A percentile compares a stretch with the other conserved stretches of the same genome.
These are phyloP conservation scores for Pterostichus madidus DNA, from an alignment of 2,888 invertebrate genomes.

Conservation along the genomic window DNA sequence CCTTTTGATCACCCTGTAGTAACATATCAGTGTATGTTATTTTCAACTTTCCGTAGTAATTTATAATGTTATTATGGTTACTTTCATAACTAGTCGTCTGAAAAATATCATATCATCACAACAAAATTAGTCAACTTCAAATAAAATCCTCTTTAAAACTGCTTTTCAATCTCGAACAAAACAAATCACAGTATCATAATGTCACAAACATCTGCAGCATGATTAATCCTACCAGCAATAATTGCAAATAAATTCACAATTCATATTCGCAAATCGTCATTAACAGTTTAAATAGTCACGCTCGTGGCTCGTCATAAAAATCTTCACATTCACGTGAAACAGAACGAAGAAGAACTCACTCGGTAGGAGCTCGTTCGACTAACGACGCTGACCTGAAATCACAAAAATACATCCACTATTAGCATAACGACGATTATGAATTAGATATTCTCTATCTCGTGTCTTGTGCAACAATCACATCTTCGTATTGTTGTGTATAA, in stretches of 20 bases:
- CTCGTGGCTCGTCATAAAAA: slow-evolving; percentile 37
- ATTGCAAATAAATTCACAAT: slow-evolving; percentile 46
- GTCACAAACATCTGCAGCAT: too few relatives aligned
- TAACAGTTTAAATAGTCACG: slow-evolving; percentile 34
- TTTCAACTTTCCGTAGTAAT: too few relatives aligned
- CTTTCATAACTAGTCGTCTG: too few relatives aligned
- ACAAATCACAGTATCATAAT: too few relatives aligned
- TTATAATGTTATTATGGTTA: too few relatives aligned
- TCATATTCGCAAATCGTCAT: slow-evolving; percentile 37
- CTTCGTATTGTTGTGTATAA: slow-evolving; percentile 1
- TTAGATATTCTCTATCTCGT: slow-evolving; percentile 5
- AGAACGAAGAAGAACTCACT: neutral
- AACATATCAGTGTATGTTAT: too few relatives aligned
- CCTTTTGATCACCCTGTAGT: too few relatives aligned
- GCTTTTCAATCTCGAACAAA: too few relatives aligned
- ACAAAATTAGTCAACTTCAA: too few relatives aligned
- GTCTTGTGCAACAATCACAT: slow-evolving; percentile 18
- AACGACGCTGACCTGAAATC: slow-evolving; percentile 34
- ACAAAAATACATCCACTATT: neutral
- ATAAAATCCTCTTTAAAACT: too few relatives aligned
- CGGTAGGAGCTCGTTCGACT: slow-evolving; percentile 8
- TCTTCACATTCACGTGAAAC: slow-evolving; percentile 23
- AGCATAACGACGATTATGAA: slow-evolving; percentile 18
- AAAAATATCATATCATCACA: too few relatives aligned
- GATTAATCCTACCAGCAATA: neutral